These are phyloP conservation scores for Triops longicaudatus DNA, from an alignment of 1,140 invertebrate genomes.

Conservation along the genomic window DNA sequence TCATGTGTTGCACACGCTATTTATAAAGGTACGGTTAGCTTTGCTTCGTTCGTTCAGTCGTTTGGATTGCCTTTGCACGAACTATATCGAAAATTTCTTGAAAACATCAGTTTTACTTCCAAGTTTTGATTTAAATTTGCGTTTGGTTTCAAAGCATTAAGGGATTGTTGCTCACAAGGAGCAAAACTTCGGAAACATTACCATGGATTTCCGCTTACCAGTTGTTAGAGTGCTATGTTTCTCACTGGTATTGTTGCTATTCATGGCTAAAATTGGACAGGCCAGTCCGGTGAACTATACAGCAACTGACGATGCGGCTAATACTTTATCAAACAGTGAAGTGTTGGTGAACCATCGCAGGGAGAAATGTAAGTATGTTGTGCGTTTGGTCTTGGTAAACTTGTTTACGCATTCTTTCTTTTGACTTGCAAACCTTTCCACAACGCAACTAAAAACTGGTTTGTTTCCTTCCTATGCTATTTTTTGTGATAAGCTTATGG, in stretches of 20 bases:
- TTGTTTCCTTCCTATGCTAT: no score
- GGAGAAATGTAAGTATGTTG: not conserved
- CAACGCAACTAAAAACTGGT: no score
- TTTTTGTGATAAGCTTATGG: no score
- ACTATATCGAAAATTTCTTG: not conserved
- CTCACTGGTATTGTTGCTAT: not conserved
- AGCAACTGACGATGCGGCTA: not conserved
- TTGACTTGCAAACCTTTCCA: no score
- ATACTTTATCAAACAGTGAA: not conserved
- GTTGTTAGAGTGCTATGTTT: not conserved
- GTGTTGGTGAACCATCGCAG: not conserved
- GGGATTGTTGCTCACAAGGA: no score
- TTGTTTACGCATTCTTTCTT: no score
- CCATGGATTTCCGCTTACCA: constrained; percentile 1
- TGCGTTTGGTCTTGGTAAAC: not conserved
- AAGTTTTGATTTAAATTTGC: no score
- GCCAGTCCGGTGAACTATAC: not conserved
- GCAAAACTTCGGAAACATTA: not conserved
- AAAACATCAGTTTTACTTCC: not conserved
- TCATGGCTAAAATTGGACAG: not conserved
- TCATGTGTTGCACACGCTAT: constrained; percentile 14
- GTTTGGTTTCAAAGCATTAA: no score
- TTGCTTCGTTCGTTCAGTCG: not conserved
- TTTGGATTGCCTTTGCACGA: not conserved
- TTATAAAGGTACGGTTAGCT: not conserved